Evolutionary conservation across 2,888 invertebrate species (phyloP).

Genomic region (Scaptomyza tumidula): DNA sequence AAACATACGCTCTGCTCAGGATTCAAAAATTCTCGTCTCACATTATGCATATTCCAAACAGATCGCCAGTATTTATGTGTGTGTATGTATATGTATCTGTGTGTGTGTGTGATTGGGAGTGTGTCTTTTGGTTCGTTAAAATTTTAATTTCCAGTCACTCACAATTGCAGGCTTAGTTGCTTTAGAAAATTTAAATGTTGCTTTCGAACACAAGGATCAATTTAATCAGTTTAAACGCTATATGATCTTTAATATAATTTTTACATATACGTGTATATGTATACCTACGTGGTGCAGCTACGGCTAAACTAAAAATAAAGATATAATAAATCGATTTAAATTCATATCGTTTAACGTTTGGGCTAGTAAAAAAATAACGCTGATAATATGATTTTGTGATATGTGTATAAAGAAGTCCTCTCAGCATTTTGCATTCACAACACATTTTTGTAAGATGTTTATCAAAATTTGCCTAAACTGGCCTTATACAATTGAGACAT

Average conservation of each 20-base stretch:
- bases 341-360: no score
- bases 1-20: conserved; percentile 51
- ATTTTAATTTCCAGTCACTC: conserved; percentile 32
- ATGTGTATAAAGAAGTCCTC: no score
- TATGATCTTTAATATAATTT: not conserved
- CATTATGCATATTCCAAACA: conserved; percentile 52
- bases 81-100: no score
- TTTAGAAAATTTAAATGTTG: not conserved
- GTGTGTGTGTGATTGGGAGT: not conserved
- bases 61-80: conserved; percentile 29
- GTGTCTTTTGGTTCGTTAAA: conserved; percentile 30
- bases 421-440: not conserved
- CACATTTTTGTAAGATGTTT: conserved; percentile 3
- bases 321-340: no score
- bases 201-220: conserved; percentile 10
- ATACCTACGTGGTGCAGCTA: no score
- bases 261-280: no score
- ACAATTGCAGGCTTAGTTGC: conserved; percentile 14
- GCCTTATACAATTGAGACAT: not conserved
- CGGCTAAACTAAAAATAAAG: no score
- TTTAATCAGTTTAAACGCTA: not conserved
- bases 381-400: no score
- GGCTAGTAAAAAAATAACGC: no score
- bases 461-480: conserved; percentile 3
- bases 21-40: conserved; percentile 47